Base-by-base conservation (phyloP, 2,888 invertebrate genomes). In the Amiota mariae region DNA sequence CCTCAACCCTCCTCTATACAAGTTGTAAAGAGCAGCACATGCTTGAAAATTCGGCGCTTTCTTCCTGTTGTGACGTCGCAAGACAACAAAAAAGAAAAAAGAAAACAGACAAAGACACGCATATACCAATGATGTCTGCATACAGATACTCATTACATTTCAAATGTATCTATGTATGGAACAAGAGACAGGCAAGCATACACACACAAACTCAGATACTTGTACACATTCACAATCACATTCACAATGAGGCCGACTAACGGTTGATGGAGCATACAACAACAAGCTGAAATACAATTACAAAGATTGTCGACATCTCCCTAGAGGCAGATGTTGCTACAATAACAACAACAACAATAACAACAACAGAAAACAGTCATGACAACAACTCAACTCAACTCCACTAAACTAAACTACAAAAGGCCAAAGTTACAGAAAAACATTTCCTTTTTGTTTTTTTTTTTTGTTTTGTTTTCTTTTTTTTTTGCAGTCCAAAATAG, bases 271-370 rank as follows among this genome's bases (percentile, higher is more conserved):
- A 51, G 67, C 47, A 70, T 63, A 36, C 36, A 36, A 36, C 36
- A 36, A 76, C 59, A 67, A 66, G 71, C 57, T 72, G 76, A 77
- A 73, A 75, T 73, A 76, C 76, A 79, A 76, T 80, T 77, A 74
- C 73, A 76, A 78, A 75, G 75, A 80, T 77, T 77, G 77, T 78
- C 77, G 77, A 73, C 78, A 75, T 77, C 76, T 81, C 80, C 79
- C 80, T 72, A 72, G 75, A 78, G 79, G 76, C 76, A n/a, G 54
- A 54, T 54, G 54, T 54, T 54, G 54, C n/a, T 54, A n/a, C 78
- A 73, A 67, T 72, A 74, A 64, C 67, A 75, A 74, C 79, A 76
- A 66, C 72, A 75, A 74, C 74, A 36, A 36, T 0, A 36, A 36
- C 6, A 36, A 36, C 36, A 36, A 24, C 24, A 24, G 3, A 24